phyloP scores from a whole-genome alignment of 2,113 vertebrate species.

The Anoplopoma fimbria region DNA sequence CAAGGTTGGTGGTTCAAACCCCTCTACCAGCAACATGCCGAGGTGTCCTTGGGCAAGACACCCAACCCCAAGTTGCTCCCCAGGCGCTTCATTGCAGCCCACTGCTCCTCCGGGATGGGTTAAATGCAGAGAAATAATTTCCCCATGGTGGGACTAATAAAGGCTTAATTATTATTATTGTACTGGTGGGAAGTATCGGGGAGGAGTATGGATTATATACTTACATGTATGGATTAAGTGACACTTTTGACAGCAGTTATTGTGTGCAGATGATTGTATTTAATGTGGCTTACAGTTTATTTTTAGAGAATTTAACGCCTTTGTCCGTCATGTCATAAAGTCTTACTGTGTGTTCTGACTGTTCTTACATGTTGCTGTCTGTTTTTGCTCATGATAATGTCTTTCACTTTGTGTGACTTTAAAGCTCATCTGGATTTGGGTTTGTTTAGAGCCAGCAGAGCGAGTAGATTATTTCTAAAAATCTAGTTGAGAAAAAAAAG shows the following conservation, averaged over 20 bases:
- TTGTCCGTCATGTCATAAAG: not conserved
- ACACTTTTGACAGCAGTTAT: slow-evolving; percentile 35
- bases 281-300: slow-evolving; percentile 43
- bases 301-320: slow-evolving; percentile 37
- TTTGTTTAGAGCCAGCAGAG: not conserved
- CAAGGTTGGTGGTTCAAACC: too few species aligned
- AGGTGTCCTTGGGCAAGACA: too few species aligned
- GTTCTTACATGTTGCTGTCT: not conserved
- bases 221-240: slow-evolving; percentile 38
- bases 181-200: slow-evolving; percentile 5
- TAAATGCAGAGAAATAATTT: too few species aligned
- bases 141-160: too few species aligned
- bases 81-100: too few species aligned
- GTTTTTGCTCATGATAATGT: not conserved
- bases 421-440: not conserved
- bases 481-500: not conserved
- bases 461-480: not conserved
- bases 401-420: not conserved
- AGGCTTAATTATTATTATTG: not conserved
- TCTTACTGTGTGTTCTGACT: not conserved
- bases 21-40: too few species aligned
- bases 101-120: too few species aligned
- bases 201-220: slow-evolving; percentile 18
- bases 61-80: too few species aligned
- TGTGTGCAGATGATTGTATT: slow-evolving; percentile 33